Evolutionary conservation across 1,140 invertebrate genomes (phyloP), one percentile per base, ranked within the genome.

Genomic region (Pseudomyrmex gracilis): DNA sequence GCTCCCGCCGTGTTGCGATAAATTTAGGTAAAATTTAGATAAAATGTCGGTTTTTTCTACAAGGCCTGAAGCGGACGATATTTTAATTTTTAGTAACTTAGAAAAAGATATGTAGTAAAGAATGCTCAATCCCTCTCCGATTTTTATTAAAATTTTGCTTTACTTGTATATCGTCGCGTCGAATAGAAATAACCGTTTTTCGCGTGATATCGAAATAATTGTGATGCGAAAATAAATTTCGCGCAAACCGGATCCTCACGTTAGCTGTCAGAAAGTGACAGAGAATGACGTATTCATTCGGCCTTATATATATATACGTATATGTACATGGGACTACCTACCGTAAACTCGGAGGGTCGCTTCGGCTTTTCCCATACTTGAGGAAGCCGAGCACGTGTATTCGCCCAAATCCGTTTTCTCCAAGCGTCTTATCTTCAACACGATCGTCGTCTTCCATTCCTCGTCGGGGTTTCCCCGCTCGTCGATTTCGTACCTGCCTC

Each of bases 351-450:
- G 93, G 86, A 97, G 95, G 15, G 95, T 96, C 43, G 96, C 96
- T 82, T 96, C 95, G 13, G 96, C 95, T 88, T 95, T 96, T 1
- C 97, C 97, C 89, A 97, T 95, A 8, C 95, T 95, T 85, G 97
- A 97, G 13, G 95, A 95, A 2, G 97, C 96, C 3, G 97, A 95
- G 91, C 97, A 97, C 55, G 95, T 96, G 93, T 97, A 98, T 17
- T 95, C 95, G 1, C 97, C 97, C 58, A 96, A 95, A 92, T 97
- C 97, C 57, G 94, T 93, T 80, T 95, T 93, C 34, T 94, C 94
- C 83, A 97, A 95, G 78, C 96, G 94, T 24, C 94, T 94, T 88
- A 98, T 96, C 71, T 95, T 95, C 49, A 98, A 93, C 84, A 95
- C 95, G 85, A 95, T 95, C 17, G 94, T 91, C 2, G 94, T 95